Conservation (phyloP, 1,140 invertebrate genomes). For the Adelges cooleyi region DNA sequence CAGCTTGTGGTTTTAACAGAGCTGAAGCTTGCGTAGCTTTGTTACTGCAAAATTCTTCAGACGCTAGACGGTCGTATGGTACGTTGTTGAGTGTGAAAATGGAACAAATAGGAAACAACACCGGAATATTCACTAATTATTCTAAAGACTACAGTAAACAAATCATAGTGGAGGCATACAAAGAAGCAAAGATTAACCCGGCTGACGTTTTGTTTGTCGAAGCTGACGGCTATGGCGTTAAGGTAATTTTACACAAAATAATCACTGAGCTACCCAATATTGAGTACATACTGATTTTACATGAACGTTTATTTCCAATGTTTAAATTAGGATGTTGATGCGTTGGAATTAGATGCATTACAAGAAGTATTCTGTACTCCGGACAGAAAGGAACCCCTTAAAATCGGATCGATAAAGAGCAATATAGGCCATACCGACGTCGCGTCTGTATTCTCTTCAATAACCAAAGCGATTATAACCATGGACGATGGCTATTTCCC, state of each 20-base stretch:
- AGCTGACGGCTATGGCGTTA: conserved; percentile 34
- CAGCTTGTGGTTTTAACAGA: conserved; percentile 33
- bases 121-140: conserved; percentile 30
- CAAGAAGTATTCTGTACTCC: conserved; percentile 28
- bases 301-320: not conserved
- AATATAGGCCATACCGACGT: conserved; percentile 75
- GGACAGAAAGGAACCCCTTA: conserved; percentile 42
- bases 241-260: conserved; percentile 30
- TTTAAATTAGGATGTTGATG: conserved; percentile 30
- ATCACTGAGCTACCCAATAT: no score
- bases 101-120: conserved; percentile 50
- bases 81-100: conserved; percentile 45
- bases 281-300: not conserved
- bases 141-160: conserved; percentile 28
- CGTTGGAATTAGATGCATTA: conserved; percentile 30
- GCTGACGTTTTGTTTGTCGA: conserved; percentile 37
- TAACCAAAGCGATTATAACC: conserved; percentile 62
- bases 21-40: conserved; percentile 39
- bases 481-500: conserved; percentile 58
- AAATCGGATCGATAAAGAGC: conserved; percentile 62
- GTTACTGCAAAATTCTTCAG: conserved; percentile 45
- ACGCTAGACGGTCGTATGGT: conserved; percentile 48
- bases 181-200: conserved; percentile 45
- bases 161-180: conserved; percentile 12
- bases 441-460: conserved; percentile 69